These are phyloP conservation scores for Struthio camelus DNA, from an alignment of 2,113 vertebrate genomes.

Conservation along the genomic window DNA sequence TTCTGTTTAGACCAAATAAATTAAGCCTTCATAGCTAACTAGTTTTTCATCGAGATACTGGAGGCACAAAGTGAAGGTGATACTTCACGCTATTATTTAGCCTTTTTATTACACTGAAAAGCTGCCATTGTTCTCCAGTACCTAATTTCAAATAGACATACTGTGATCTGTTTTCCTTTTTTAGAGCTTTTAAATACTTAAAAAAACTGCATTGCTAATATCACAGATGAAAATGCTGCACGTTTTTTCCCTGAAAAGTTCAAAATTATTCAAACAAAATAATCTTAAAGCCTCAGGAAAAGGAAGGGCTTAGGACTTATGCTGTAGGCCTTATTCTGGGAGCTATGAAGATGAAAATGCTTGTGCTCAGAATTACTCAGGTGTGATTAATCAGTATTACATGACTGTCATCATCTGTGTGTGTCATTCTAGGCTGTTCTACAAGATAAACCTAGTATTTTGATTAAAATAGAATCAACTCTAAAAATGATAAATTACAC, in stretches of 20 bases:
- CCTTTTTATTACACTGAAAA: constrained; percentile 28
- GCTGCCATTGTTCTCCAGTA: neutral
- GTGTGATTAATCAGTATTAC: neutral
- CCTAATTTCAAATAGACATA: neutral
- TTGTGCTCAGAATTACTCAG: neutral
- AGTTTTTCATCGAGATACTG: constrained; percentile 49
- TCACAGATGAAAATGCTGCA: neutral
- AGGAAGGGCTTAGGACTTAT: neutral
- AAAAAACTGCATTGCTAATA: neutral
- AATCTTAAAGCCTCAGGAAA: neutral
- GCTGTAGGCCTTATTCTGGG: neutral
- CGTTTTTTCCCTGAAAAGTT: neutral
- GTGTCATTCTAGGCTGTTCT: neutral
- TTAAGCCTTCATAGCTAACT: constrained; percentile 29
- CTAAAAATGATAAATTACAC: neutral
- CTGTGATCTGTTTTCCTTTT: neutral
- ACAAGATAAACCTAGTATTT: neutral
- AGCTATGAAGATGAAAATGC: neutral
- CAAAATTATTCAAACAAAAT: neutral
- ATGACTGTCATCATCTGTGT: neutral
- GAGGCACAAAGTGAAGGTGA: constrained; percentile 22
- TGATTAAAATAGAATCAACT: neutral
- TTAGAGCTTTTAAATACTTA: neutral
- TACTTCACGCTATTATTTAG: neutral
- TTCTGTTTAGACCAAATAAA: constrained; percentile 43